These are phyloP conservation scores for Pseudomyrmex gracilis DNA, from an alignment of 1,140 invertebrate genomes.

Conservation along the genomic window DNA sequence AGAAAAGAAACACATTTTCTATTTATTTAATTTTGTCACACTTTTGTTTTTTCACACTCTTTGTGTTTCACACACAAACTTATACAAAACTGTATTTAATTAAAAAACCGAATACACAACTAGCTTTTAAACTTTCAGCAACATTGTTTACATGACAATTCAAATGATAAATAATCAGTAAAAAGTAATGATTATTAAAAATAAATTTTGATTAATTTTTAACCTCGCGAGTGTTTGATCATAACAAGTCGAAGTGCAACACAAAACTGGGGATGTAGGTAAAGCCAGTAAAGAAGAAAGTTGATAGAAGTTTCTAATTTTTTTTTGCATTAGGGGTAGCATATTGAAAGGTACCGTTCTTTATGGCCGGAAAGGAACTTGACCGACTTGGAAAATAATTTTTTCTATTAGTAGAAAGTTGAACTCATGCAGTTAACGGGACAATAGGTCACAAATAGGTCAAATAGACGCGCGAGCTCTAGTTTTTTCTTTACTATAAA, in stretches of 20 bases:
- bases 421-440: too few relatives aligned
- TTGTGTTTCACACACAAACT: too few relatives aligned
- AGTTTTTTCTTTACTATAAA: too few relatives aligned
- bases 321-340: conserved; percentile 66
- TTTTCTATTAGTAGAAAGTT: neutral
- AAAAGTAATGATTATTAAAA: neutral
- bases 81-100: too few relatives aligned
- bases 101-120: too few relatives aligned
- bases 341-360: conserved; percentile 47
- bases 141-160: neutral
- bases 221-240: neutral
- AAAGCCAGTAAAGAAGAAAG: conserved; percentile 70
- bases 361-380: neutral
- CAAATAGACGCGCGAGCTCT: neutral
- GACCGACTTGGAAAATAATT: neutral
- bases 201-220: neutral
- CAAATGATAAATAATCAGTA: neutral
- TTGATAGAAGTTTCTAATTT: conserved; percentile 68
- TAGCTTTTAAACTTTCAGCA: too few relatives aligned
- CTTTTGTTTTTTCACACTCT: too few relatives aligned
- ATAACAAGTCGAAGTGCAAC: neutral
- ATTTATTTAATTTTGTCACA: too few relatives aligned
- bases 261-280: conserved; percentile 48
- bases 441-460: too few relatives aligned
- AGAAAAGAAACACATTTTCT: too few relatives aligned